phyloP scores from a whole-genome alignment of 2,888 invertebrate genomes.

The Pharmacophagus antenor region DNA sequence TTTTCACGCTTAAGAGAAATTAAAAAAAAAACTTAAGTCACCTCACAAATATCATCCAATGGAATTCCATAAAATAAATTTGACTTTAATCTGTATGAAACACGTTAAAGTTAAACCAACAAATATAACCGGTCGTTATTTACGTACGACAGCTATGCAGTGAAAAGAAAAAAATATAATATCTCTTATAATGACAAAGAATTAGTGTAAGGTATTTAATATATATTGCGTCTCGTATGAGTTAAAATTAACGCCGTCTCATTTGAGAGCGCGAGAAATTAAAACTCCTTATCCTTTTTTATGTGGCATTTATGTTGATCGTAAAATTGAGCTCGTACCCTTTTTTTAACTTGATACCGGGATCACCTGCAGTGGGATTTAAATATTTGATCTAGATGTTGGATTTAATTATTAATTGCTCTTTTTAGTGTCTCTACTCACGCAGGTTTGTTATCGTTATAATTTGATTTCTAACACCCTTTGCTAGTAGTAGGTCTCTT shows the following conservation, averaged over 20 bases:
- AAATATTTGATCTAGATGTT: conserved; percentile 37
- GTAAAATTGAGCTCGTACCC: conserved; percentile 66
- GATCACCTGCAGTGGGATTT: conserved; percentile 38
- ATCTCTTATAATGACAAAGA: conserved; percentile 69
- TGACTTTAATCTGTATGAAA: conserved; percentile 68
- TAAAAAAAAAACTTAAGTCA: conserved; percentile 22
- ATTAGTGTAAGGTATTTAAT: conserved; percentile 56
- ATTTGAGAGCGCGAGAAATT: conserved; percentile 72
- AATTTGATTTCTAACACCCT: conserved; percentile 1
- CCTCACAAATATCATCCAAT: conserved; percentile 19
- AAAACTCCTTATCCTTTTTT: conserved; percentile 76
- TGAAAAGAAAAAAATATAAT: conserved; percentile 56
- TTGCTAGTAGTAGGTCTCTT: not conserved
- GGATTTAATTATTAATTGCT: conserved; percentile 34
- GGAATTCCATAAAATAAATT: conserved; percentile 56
- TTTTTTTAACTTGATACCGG: conserved; percentile 64
- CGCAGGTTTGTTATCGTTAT: conserved; percentile 21
- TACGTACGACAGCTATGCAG: conserved; percentile 59
- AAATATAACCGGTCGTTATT: conserved; percentile 69
- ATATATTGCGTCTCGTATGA: conserved; percentile 38
- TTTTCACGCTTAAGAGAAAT: conserved; percentile 29
- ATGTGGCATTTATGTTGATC: conserved; percentile 76
- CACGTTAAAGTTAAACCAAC: conserved; percentile 70
- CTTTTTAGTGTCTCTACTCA: conserved; percentile 23
- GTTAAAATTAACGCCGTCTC: conserved; percentile 77